These are phyloP conservation scores for Macropis europaea DNA, from an alignment of 2,888 invertebrate genomes.

Conservation along the genomic window DNA sequence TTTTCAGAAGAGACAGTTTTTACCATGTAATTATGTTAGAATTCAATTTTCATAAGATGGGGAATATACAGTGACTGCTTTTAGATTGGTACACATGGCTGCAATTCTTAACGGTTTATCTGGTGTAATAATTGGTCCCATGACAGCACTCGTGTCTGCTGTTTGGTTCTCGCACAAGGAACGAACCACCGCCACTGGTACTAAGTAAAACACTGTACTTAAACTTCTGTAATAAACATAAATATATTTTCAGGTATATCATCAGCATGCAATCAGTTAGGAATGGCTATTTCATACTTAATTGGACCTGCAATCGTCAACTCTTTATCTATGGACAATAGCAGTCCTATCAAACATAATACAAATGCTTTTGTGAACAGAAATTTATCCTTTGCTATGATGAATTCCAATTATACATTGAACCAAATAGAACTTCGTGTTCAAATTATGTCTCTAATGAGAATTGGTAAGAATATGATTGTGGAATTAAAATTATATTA, in stretches of 20 bases:
- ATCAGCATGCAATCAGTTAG: constrained; percentile 67
- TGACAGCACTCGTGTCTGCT: constrained; percentile 77
- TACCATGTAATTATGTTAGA: constrained; percentile 64
- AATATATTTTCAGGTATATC: constrained; percentile 67
- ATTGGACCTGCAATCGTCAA: constrained; percentile 63
- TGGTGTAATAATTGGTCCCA: constrained; percentile 78
- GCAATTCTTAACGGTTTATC: constrained; percentile 78
- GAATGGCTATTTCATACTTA: constrained; percentile 70
- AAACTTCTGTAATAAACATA: too few species aligned
- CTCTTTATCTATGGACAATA: not conserved
- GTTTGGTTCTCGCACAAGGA: constrained; percentile 80
- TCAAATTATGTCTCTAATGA: constrained; percentile 64
- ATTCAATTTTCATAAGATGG: too few species aligned
- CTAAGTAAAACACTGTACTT: not conserved
- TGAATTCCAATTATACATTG: constrained; percentile 1
- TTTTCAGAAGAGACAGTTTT: constrained; percentile 60
- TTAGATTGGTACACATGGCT: constrained; percentile 72
- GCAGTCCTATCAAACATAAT: not conserved
- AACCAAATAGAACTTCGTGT: constrained; percentile 37
- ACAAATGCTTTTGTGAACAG: not conserved
- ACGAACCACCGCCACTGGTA: constrained; percentile 79
- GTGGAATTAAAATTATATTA: too few species aligned
- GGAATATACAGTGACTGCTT: too few species aligned
- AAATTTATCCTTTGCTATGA: not conserved
- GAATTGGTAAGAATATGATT: constrained; percentile 67